Evolutionary conservation across 1,140 invertebrate genomes (phyloP).

Genomic region (Drosophila santomea): DNA sequence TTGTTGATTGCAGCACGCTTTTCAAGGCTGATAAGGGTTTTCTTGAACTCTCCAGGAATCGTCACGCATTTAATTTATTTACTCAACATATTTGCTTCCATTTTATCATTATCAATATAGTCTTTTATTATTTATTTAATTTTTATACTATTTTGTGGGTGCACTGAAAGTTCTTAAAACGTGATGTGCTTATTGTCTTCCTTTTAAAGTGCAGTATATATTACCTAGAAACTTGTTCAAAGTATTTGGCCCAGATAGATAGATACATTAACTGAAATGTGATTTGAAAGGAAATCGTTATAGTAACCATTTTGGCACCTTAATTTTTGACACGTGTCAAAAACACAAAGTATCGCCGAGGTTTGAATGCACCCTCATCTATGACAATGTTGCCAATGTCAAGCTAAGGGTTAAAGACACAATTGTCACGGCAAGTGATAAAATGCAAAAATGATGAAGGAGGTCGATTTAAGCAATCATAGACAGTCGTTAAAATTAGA

Average conservation of each 20-base stretch:
- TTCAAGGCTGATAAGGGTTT: constrained; percentile 7
- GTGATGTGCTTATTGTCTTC: no score
- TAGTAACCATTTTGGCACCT: no score
- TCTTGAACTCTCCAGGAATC: neutral
- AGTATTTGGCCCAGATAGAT: no score
- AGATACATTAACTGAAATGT: no score
- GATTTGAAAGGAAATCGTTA: neutral
- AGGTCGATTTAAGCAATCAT: neutral
- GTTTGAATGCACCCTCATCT: neutral
- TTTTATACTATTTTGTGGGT: no score
- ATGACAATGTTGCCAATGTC: neutral
- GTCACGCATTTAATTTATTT: neutral
- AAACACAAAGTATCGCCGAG: no score
- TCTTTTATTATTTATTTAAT: no score
- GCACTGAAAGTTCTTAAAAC: neutral
- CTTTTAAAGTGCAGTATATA: no score
- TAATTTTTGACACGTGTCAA: no score
- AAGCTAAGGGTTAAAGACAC: neutral
- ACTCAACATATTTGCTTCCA: neutral
- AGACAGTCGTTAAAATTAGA: constrained; percentile 12
- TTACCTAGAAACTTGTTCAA: no score
- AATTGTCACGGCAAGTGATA: no score
- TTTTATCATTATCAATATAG: no score
- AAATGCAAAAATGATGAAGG: neutral
- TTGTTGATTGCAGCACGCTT: constrained; percentile 7